Base-by-base conservation (phyloP, 2,113 vertebrate genomes). In the Anoplopoma fimbria region DNA sequence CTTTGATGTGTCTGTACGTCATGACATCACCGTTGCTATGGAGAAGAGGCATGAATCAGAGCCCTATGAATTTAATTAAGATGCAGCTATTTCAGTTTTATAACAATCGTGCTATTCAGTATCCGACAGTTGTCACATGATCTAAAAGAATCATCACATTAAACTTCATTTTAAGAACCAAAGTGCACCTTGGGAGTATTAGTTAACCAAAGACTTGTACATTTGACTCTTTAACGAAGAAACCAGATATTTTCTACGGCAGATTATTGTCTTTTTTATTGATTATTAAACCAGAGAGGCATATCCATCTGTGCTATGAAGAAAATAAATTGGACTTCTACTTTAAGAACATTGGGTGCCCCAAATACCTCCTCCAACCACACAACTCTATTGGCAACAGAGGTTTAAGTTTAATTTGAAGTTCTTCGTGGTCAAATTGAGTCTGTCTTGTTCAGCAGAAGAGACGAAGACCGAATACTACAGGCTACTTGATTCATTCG, bases 401-500 rank as follows among this genome's bases (percentile, higher is more conserved):
- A 25, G 29, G 51, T 68, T 57, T 21, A 6, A 55, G 33, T 77
- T 69, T 47, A 31, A 63, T 80, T 45, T 69, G n/a, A 51, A 78
- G 25, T 61, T 55, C 42, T 74, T 63, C 9, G 0, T 34, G 10
- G 31, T 83, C 60, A 4, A 63, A n/a, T 10, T 0, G 0, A 69
- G 34, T 69, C 21, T 31, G 40, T 81, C 21, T 42, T 57, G 10
- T 38, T 84, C 49, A 62, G 49, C 33, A 25, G 63, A 68, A 61
- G 9, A 69, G 34, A 67, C 1, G 0, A 23, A 60, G 27, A 75
- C 31, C 0, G 13, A 73, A 31, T 9, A 27, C 3, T 47, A 27
- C 36, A 40, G 62, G 38, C 57, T 34, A 14, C 68, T 40, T 36
- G 42, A 76, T 38, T 87, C 10, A 33, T 78, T 83, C 23, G 21